Base-by-base conservation (phyloP, 92 coral and sea anemone species). In the Hydrozoanthus gracilis region DNA sequence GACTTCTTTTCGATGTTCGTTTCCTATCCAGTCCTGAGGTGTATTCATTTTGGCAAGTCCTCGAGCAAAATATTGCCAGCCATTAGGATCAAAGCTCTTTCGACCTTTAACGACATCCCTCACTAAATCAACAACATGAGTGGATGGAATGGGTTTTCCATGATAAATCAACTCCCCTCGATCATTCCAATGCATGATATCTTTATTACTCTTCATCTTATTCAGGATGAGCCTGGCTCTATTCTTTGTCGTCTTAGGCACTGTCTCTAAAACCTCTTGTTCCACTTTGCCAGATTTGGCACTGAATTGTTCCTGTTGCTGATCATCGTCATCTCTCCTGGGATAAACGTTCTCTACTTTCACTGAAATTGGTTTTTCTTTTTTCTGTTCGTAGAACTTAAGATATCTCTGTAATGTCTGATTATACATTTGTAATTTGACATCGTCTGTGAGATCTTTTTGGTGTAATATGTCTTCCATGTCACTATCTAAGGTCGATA, bases 41-140 rank as follows among this genome's bases (percentile, higher is more conserved):
- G 65, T 76, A 15, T 78, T 86, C 83, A 86, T 87, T 55, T 48
- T 54, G 6, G 82, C 90, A 3, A 86, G 77, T 3, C 90, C 88
- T 54, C 73, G 54, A 11, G 91, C 85, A 51, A 88, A 88, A 75
- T 64, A 70, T 60, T 77, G 66, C 88, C 88, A 83, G 4, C 86
- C 82, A n/a, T 79, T 45, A 3, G 87, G 87, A 3, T 86, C 87
- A 7, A 86, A 86, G 1, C 86, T 86, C 74, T 89, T 86, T 20
- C 92, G 64, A 6, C 52, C 86, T 51, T 83, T 79, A 39, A 87
- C 61, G 52, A 75, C 39, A 68, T 87, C 89, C 8, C 86, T 82
- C 5, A 89, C 78, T 27, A 89, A 80, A 78, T 86, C 89, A 12
- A 73, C 89, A 76, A 91, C 20, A 67, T 88, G 91, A 54, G 87